Evolutionary conservation across 2,113 vertebrate genomes (phyloP), one percentile per base, ranked within the genome.

Genomic region (Tenrec ecaudatus): DNA sequence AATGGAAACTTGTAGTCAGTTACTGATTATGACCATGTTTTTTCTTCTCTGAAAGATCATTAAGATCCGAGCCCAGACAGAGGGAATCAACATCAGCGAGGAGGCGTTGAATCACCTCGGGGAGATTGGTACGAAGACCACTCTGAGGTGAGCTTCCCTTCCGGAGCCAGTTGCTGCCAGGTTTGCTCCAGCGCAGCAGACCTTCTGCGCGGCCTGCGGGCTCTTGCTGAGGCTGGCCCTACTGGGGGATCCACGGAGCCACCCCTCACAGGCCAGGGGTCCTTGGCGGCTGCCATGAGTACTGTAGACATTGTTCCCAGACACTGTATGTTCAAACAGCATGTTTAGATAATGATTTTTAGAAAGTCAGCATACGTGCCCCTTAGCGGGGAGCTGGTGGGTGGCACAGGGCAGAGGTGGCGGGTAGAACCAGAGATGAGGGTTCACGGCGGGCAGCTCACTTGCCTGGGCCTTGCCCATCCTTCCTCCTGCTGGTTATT

Each of bases 41-140:
- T 38, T 78, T 79, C 27, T 57, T 22, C 92, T 82, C 94, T 88
- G 95, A 94, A 96, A 99, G 99, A 99, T 99, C 94, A 99, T 99
- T 96, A 99, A 99, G 97, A 99, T 99, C 95, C 99, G 99, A 31
- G 98, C 99, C 86, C 99, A 99, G 98, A 99, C 98, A 1, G 99
- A 99, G 94, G 98, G 99, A 33, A 99, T 99, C 96, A 99, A 97
- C 93, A 98, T 99, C 96, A 99, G 99, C 2, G 99, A 99, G 94
- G 99, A 99, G 86, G 98, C 99, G 7, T 97, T 99, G 33, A 97
- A 98, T 94, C 99, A 99, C 94, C 97, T 99, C 82, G 99, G 99
- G 68, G 99, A 99, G 96, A 99, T 99, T 0, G 99, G 99, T 92
- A 99, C 99, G 85, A 99, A 99, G 98, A 99, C 99, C 93, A 99